phyloP scores from a whole-genome alignment of 2,113 vertebrate genomes.

The Nymphicus hollandicus region DNA sequence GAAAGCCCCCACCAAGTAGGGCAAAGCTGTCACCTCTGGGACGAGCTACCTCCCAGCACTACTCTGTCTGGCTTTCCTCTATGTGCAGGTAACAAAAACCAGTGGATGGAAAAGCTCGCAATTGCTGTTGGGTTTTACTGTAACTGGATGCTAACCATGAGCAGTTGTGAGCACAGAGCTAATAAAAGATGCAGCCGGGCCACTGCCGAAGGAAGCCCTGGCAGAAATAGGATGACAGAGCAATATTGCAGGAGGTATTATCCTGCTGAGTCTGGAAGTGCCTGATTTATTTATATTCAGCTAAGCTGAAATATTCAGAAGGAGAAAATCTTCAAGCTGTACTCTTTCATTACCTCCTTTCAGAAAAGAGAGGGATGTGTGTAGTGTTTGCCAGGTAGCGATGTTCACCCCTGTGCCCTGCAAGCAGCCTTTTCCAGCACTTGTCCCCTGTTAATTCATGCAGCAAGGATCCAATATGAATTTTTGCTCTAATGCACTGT shows the following conservation, averaged over 20 bases:
- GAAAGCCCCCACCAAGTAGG: neutral
- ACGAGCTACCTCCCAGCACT: neutral
- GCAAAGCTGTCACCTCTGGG: neutral
- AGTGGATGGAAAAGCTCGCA: neutral
- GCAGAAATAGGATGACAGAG: conserved; percentile 58
- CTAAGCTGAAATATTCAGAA: conserved; percentile 36
- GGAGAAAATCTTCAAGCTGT: neutral
- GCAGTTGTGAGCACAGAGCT: neutral
- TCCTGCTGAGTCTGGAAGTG: conserved; percentile 51
- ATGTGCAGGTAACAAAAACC: neutral
- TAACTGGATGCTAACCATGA: neutral
- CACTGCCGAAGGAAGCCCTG: neutral
- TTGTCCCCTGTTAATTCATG: neutral
- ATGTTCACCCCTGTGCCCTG: neutral
- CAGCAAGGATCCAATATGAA: conserved; percentile 7
- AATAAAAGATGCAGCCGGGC: neutral
- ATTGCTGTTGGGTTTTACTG: neutral
- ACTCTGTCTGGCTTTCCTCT: neutral
- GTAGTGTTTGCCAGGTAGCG: neutral
- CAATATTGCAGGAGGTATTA: conserved; percentile 47
- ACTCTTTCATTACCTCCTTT: neutral
- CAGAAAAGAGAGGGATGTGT: neutral
- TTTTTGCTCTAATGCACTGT: neutral
- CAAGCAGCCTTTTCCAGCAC: neutral
- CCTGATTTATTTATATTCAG: conserved; percentile 48